Evolutionary conservation across 2,888 invertebrate genomes (phyloP), one percentile per base, ranked within the genome.

Genomic region (Dendrolimus houi): DNA sequence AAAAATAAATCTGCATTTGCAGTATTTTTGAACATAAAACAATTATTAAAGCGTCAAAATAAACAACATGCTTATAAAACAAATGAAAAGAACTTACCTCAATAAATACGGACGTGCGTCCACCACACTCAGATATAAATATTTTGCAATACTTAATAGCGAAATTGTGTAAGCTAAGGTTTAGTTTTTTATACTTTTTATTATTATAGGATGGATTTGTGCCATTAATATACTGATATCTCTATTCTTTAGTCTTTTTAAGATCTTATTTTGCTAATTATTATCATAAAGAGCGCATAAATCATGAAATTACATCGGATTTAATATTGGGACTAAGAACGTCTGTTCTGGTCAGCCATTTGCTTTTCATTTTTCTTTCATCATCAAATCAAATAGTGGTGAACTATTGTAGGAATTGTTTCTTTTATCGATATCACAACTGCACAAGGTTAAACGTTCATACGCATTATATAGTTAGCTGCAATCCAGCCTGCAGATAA

Each of bases 231-330:
- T 83, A 73, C 61, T 64, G 60, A 73, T 72, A 74, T 79, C 70
- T 77, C 69, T 77, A 69, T 81, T 80, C 72, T 83, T 84, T 83
- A 77, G 66, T 70, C 68, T 75, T 73, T 79, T 73, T 66, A 72
- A 77, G 83, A 77, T 85, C 87, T 87, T 92, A 90, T 91, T 92
- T 89, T 87, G 87, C 90, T 89, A 88, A 80, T 89, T 90, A 87
- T 91, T 73, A 82, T 83, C 87, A 90, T 91, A 85, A 90, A 91
- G 85, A 89, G 90, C 83, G 92, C 92, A 92, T 92, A 78, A 84
- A 86, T 92, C 92, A 92, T 92, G 82, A 77, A 87, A 91, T 92
- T 88, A 92, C 85, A 90, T 92, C 84, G 91, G 92, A 91, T 91
- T 90, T 83, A n/a, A 84, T 79, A 74, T 76, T 79, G 74, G 81